A percentile compares a stretch with the other conserved stretches of the same genome.
phyloP scores from a whole-genome alignment of 1,140 invertebrate genomes.

The Megalopta genalis region DNA sequence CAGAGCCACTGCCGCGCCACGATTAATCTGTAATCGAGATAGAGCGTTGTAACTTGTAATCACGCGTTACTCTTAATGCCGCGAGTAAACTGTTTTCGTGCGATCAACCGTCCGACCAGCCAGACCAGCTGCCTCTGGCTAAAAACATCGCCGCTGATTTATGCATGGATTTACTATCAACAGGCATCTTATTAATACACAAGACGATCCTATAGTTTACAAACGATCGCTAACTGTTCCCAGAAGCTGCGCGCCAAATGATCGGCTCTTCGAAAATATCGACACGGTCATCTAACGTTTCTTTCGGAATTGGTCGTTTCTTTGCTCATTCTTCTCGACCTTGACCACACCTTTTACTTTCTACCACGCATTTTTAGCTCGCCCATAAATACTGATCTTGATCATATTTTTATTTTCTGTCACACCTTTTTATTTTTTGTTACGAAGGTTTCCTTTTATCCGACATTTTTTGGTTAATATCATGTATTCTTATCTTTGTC shows the following conservation, averaged over 20 bases:
- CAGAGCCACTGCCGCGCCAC: background rate
- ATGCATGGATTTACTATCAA: slow-evolving; percentile 10
- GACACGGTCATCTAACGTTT: no score
- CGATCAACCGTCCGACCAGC: background rate
- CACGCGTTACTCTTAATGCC: slow-evolving; percentile 20
- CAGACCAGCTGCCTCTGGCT: background rate
- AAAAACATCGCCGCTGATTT: slow-evolving; percentile 3
- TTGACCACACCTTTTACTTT: no score
- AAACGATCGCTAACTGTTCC: background rate
- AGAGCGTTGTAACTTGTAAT: slow-evolving; percentile 43
- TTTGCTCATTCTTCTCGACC: no score
- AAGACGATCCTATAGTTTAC: background rate
- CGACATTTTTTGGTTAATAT: no score
- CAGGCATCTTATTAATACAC: slow-evolving; percentile 9
- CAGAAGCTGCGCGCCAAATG: background rate
- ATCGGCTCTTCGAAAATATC: no score
- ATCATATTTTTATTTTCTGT: no score
- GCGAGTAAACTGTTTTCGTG: slow-evolving; percentile 11
- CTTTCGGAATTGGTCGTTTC: no score
- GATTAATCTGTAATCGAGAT: slow-evolving; percentile 48
- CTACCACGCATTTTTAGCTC: no score
- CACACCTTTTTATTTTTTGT: no score
- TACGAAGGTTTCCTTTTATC: no score
- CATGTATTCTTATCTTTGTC: no score
- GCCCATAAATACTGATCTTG: no score